These are phyloP conservation scores for Lithophane semibrunnea DNA, from an alignment of 2,888 invertebrate species.

Conservation along the genomic window DNA sequence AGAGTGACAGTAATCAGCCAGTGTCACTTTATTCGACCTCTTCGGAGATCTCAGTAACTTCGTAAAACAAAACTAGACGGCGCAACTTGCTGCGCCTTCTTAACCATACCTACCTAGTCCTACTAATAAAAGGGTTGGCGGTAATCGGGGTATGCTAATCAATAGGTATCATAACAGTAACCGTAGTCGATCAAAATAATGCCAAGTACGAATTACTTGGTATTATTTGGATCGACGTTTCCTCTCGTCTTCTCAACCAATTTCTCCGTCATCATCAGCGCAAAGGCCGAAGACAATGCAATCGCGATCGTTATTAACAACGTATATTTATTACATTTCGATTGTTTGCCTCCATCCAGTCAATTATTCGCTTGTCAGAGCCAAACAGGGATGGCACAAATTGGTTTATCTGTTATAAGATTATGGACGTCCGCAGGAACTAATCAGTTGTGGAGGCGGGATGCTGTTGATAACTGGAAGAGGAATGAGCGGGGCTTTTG, in stretches of 20 bases:
- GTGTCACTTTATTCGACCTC: neutral
- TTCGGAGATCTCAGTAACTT: too few relatives aligned
- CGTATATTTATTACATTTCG: slow-evolving; percentile 61
- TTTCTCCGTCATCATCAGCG: slow-evolving; percentile 25
- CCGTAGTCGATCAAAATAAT: slow-evolving; percentile 8
- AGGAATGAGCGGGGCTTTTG: slow-evolving; percentile 39
- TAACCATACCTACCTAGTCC: too few relatives aligned
- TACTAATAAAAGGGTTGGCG: neutral
- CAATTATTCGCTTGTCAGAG: slow-evolving; percentile 69
- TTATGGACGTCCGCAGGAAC: slow-evolving; percentile 75
- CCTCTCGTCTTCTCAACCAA: slow-evolving; percentile 17
- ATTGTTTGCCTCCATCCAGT: slow-evolving; percentile 56
- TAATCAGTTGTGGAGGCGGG: slow-evolving; percentile 66
- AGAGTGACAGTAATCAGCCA: neutral
- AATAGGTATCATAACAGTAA: slow-evolving; percentile 9
- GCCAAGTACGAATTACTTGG: slow-evolving; percentile 29
- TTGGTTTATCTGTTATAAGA: slow-evolving; percentile 79
- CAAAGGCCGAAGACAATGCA: slow-evolving; percentile 51
- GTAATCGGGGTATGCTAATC: too few relatives aligned
- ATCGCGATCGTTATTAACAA: slow-evolving; percentile 50
- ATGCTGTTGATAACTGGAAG: slow-evolving; percentile 37
- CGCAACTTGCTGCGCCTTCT: too few relatives aligned
- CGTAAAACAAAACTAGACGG: too few relatives aligned
- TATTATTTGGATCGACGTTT: slow-evolving; percentile 14
- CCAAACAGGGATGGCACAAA: slow-evolving; percentile 74